Evolutionary conservation across 2,888 invertebrate species (phyloP).

Genomic region (Bombylius discolor): DNA sequence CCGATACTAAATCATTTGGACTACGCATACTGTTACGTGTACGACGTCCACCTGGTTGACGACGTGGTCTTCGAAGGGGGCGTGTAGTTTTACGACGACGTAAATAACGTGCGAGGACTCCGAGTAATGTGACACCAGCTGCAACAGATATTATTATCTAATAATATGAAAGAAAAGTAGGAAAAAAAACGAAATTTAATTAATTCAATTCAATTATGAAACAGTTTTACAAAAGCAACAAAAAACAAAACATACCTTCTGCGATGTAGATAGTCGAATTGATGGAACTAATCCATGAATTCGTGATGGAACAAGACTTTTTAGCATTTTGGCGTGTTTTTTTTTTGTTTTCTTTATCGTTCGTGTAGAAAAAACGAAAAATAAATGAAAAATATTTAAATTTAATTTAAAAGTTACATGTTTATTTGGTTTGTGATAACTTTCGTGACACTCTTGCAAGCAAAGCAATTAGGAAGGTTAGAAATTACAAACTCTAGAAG

Average conservation of each 20-base stretch:
- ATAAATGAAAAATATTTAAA: no score
- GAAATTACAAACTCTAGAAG: neutral
- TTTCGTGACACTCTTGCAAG: no score
- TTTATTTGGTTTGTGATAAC: no score
- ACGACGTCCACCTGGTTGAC: constrained; percentile 44
- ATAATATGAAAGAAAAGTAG: constrained; percentile 1
- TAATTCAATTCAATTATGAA: neutral
- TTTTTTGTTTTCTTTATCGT: no score
- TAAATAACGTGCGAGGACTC: constrained; percentile 67
- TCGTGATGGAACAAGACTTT: neutral
- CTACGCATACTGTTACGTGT: constrained; percentile 48
- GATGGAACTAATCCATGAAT: neutral
- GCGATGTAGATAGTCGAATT: neutral
- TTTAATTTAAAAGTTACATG: no score
- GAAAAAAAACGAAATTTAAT: neutral
- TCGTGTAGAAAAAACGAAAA: no score
- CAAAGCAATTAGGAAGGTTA: no score
- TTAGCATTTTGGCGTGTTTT: neutral
- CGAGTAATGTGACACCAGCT: constrained; percentile 66
- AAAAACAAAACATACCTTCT: neutral
- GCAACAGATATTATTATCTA: constrained; percentile 38
- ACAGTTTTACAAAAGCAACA: no score
- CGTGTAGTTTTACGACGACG: constrained; percentile 55
- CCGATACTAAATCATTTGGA: constrained; percentile 56
- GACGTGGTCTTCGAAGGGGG: constrained; percentile 41